A percentile compares a stretch with the other conserved stretches of the same genome.
phyloP scores from a whole-genome alignment of 1,140 invertebrate genomes.

The Argopecten irradians region DNA sequence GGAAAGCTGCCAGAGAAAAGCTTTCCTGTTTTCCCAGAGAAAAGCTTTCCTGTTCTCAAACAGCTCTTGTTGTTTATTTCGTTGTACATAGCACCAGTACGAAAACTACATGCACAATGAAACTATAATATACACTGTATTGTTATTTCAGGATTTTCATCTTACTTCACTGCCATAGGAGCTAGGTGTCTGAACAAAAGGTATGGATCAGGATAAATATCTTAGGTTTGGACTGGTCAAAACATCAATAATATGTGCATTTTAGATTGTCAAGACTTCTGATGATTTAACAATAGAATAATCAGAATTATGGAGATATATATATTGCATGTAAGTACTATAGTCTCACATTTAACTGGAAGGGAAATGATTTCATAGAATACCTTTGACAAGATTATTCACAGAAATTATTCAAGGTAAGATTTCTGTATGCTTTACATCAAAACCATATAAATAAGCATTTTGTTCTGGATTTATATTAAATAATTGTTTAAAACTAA shows the following conservation, averaged over 20 bases:
- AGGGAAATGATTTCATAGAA: neutral
- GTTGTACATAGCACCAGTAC: no score
- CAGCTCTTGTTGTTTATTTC: no score
- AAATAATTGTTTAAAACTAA: neutral
- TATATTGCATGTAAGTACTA: no score
- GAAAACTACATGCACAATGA: no score
- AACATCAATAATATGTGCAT: neutral
- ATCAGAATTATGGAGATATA: no score
- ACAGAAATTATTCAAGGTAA: neutral
- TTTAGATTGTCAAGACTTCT: no score
- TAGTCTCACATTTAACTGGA: no score
- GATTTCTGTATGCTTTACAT: neutral
- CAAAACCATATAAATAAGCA: neutral
- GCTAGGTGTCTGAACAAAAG: constrained; percentile 60
- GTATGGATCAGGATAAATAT: constrained; percentile 51
- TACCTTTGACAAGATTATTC: neutral
- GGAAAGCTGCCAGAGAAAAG: no score
- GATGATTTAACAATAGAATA: no score
- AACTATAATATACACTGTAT: no score
- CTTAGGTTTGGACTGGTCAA: neutral
- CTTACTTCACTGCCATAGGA: constrained; percentile 62
- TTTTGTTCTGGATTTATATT: neutral
- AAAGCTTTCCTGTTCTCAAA: no score
- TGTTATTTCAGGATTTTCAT: constrained; percentile 60
- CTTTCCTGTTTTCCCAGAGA: no score